Evolutionary conservation across 1,140 invertebrate genomes (phyloP).

Genomic region (Drosophila dunni): DNA sequence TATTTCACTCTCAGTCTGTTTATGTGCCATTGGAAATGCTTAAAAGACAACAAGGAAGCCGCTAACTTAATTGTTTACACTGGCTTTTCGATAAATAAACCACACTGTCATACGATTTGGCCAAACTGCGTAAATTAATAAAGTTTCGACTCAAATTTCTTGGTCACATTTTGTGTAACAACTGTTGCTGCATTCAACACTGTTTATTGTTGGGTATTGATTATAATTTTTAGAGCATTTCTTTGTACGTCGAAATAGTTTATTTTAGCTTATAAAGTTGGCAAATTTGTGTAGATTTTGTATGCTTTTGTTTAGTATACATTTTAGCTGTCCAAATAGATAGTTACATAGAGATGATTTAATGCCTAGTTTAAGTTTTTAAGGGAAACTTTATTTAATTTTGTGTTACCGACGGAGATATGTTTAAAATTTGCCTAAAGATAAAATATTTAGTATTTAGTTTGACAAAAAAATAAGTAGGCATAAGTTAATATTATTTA

Average conservation of each 20-base stretch:
- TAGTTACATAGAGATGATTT: too few species aligned
- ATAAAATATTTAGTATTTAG: too few species aligned
- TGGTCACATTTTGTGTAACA: neutral
- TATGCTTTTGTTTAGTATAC: too few species aligned
- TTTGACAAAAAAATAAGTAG: too few species aligned
- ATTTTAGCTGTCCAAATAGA: too few species aligned
- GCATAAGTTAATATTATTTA: too few species aligned
- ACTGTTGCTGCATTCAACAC: neutral
- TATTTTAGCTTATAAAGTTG: too few species aligned
- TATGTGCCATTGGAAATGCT: slow-evolving; percentile 6
- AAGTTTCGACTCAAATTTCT: slow-evolving; percentile 5
- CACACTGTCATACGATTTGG: slow-evolving; percentile 1
- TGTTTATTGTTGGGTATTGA: neutral
- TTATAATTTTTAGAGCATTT: too few species aligned
- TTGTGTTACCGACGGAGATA: neutral
- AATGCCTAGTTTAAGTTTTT: neutral
- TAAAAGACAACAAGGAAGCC: slow-evolving; percentile 6
- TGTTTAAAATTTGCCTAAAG: neutral
- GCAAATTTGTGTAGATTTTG: too few species aligned
- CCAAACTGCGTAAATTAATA: neutral
- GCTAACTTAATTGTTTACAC: slow-evolving; percentile 36
- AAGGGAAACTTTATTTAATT: neutral
- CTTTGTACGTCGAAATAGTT: too few species aligned
- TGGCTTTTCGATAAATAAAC: slow-evolving; percentile 26
- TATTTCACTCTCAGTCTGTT: slow-evolving; percentile 21